Base-by-base conservation (phyloP, 2,888 invertebrate genomes). In the Ormyrus pomaceus region DNA sequence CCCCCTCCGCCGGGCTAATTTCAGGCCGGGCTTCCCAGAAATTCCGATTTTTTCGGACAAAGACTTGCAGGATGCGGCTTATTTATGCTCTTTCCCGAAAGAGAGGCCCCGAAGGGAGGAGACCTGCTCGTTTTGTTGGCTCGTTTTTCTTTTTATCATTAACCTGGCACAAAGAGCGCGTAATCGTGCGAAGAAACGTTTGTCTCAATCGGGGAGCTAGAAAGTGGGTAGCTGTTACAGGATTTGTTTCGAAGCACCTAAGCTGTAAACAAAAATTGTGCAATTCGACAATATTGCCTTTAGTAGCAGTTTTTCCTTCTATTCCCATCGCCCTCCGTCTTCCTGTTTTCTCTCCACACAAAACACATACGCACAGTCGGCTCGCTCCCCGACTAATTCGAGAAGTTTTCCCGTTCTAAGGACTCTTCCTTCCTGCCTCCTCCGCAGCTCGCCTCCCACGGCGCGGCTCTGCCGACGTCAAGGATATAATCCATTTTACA, bases 271-370 rank as follows among this genome's bases (percentile, higher is more conserved):
- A 19, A 19, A 19, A 19, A 19, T 19, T 19, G 19, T 19, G 2
- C 19, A 19, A 19, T 19, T 19, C 19, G 1, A 13, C 0, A 0
- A 13, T 13, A 13, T 13, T 13, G 13, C 0, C 0, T 19, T 19
- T 19, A 19, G n/a, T n/a, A 53, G 50, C 53, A 6, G 34, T 51
- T 51, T 48, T 50, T 66, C 50, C 19, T 50, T 66, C 13, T 13
- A 45, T n/a, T 69, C 58, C 19, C 19, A 19, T 53, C 34, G 6
- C 2, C 6, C 53, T 51, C n/a, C 9, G 7, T n/a, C 56, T 69
- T 69, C 69, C 56, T 48, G 46, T 56, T 69, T 70, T 50, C 70
- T 10, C 19, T 48, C 45, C 69, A 5, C 51, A 6, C 51, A 66
- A 13, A 53, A 51, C n/a, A 51, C 51, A 19, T 1, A 19, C 19